A percentile compares a stretch with the other conserved stretches of the same genome.
phyloP scores from a whole-genome alignment of 2,797 vertebrate species.

The Gymnopithys bicolor region DNA sequence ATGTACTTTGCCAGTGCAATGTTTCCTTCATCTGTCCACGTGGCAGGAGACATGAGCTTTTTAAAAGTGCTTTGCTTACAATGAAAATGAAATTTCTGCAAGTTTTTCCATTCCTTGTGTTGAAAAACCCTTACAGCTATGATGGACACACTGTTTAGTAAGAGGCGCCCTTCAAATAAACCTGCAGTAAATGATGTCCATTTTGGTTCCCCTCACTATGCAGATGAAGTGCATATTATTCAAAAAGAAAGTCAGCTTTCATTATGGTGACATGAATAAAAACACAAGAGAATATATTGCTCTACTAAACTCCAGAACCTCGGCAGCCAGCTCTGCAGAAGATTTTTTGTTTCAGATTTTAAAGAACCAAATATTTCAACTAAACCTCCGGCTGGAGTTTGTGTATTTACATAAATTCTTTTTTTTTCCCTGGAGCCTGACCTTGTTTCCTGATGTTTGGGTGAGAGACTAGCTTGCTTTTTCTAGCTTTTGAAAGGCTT shows the following conservation, averaged over 20 bases:
- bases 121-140: neutral
- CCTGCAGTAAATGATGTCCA: neutral
- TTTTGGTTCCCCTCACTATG: neutral
- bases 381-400: neutral
- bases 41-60: neutral
- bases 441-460: constrained; percentile 40
- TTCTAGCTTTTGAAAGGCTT: neutral
- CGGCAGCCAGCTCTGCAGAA: neutral
- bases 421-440: neutral
- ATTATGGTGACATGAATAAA: constrained; percentile 34
- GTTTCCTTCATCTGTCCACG: neutral
- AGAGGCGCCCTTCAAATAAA: neutral
- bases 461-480: neutral
- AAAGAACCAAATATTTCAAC: constrained; percentile 32
- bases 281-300: neutral
- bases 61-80: neutral
- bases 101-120: neutral
- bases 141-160: neutral
- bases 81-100: neutral
- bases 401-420: constrained; percentile 40
- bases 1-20: neutral
- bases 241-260: constrained; percentile 52
- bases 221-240: constrained; percentile 47
- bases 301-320: neutral
- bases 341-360: constrained; percentile 32